Percentiles rank a stretch among this genome's conserved stretches.
phyloP scores from a whole-genome alignment of 2,797 vertebrate species.

The Taeniopygia guttata region DNA sequence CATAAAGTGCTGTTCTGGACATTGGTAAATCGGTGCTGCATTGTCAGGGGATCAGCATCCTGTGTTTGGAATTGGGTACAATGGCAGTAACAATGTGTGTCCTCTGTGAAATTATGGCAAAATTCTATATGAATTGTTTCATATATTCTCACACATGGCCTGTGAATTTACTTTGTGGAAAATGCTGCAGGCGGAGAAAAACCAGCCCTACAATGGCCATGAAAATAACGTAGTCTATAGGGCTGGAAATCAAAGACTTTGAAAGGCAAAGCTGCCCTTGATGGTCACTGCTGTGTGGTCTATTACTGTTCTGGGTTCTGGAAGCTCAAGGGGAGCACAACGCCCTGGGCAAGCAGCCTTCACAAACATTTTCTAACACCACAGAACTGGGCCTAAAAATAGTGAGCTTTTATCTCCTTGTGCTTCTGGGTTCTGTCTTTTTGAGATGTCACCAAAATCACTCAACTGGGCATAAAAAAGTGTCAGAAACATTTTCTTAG shows the following conservation, averaged over 20 bases:
- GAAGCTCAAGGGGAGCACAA: neutral
- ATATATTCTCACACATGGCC: neutral
- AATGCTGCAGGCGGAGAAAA: neutral
- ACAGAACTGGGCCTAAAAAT: neutral
- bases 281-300: neutral
- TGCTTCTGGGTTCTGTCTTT: neutral
- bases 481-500: neutral
- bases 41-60: neutral
- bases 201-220: neutral
- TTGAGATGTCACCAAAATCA: neutral
- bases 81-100: neutral
- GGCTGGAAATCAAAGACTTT: neutral
- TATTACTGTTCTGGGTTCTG: neutral
- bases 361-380: neutral
- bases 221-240: neutral
- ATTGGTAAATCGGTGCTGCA: neutral
- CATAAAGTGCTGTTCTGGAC: neutral
- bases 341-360: neutral
- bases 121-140: slow-evolving; percentile 16
- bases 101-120: neutral
- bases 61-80: slow-evolving; percentile 39
- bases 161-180: neutral
- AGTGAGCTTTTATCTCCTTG: neutral
- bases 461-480: neutral
- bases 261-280: neutral